Evolutionary conservation across 2,797 vertebrate species (phyloP), one percentile per base, ranked within the genome.

Genomic region (Sebastes miniatus): DNA sequence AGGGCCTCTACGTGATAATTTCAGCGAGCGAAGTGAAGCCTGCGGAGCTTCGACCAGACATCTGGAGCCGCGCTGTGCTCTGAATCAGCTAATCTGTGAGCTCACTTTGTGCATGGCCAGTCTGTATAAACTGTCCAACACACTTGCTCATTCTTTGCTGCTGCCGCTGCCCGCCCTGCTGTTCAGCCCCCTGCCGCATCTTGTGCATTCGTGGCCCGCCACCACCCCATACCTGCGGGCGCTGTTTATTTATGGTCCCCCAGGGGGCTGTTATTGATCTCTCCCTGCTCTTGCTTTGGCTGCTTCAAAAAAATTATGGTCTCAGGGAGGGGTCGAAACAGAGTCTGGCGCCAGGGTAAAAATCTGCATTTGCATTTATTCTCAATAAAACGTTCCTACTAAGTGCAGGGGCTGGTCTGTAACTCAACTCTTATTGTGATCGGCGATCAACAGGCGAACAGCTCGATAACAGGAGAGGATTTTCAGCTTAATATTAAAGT

Each of bases 211-310:
- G 63, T 31, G 36, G 18, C 36, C 66, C 5, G 13, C 59, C 65
- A 32, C 66, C 43, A 11, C 16, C 2, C 84, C 57, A 39, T 68
- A 88, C 87, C 87, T 86, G 77, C 67, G 36, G 86, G 61, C n/a
- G 73, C 79, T 82, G 61, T 81, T 90, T 84, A 87, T 81, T 87
- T 87, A 78, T 83, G 74, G 65, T 59, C 79, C 88, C 56, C 74
- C 67, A 8, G 54, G 73, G 77, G 80, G 58, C 18, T 54, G 22
- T 61, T 84, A 89, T 90, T 86, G 85, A 92, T 86, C 81, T 36
- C 70, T 77, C 56, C 27, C 18, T 67, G 67, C 63, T 83, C 57
- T 52, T 63, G 73, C 81, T 81, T 77, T 57, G 67, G 76, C 76
- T 79, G 77, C 56, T 81, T 88, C 5, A 31, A 79, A 80, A 8